phyloP scores from a whole-genome alignment of 1,140 invertebrate genomes.

The Drosophila bocki region DNA sequence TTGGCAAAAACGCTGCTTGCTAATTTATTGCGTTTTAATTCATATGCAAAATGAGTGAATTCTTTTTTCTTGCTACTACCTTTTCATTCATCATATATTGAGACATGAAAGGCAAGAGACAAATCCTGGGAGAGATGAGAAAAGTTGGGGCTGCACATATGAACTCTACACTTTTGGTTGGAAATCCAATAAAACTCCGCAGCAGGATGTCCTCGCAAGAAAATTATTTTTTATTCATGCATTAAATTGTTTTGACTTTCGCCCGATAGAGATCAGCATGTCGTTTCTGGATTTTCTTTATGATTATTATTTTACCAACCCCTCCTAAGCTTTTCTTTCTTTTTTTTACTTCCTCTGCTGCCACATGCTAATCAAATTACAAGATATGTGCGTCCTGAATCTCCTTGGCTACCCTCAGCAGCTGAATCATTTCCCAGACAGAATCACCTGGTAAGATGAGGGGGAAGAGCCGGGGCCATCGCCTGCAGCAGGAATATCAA shows the following conservation, averaged over 20 bases:
- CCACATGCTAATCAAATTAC: slow-evolving; percentile 82
- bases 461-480: slow-evolving; percentile 3
- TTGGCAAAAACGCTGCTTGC: slow-evolving; percentile 55
- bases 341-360: slow-evolving; percentile 11
- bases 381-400: slow-evolving; percentile 48
- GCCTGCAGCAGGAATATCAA: slow-evolving; percentile 81
- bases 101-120: slow-evolving; percentile 48
- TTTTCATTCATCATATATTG: slow-evolving; percentile 58
- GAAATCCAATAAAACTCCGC: slow-evolving; percentile 73
- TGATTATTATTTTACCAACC: slow-evolving; percentile 65
- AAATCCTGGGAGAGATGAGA: slow-evolving; percentile 28
- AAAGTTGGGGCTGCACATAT: slow-evolving; percentile 36
- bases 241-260: slow-evolving; percentile 83
- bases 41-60: slow-evolving; percentile 72
- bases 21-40: slow-evolving; percentile 84
- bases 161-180: slow-evolving; percentile 23
- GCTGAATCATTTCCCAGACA: slow-evolving; percentile 73
- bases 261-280: slow-evolving; percentile 69
- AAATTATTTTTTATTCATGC: slow-evolving; percentile 79
- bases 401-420: slow-evolving; percentile 54
- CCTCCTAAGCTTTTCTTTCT: neutral
- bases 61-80: slow-evolving; percentile 33
- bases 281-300: slow-evolving; percentile 61
- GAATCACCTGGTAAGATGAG: slow-evolving; percentile 26
- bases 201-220: slow-evolving; percentile 54